Percentiles rank a stretch among this genome's conserved stretches.
These are phyloP conservation scores for Stegostoma tigrinum DNA, from an alignment of 2,113 vertebrate species.

Conservation along the genomic window DNA sequence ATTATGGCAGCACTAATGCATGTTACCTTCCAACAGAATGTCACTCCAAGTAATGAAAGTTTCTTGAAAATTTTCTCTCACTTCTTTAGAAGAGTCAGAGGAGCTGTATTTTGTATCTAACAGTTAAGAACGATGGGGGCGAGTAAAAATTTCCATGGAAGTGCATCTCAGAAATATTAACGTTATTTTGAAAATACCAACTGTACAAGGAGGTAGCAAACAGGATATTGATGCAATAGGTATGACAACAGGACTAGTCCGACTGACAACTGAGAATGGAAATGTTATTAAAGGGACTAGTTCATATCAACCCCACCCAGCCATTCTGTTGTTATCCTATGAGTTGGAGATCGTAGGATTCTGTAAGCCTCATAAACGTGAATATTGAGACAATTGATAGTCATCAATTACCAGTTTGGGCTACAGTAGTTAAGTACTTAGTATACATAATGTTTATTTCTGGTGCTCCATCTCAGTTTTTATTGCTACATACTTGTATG, in stretches of 20 bases:
- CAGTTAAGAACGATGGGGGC: neutral
- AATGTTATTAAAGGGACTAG: neutral
- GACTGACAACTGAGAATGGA: neutral
- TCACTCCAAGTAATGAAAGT: neutral
- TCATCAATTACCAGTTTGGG: neutral
- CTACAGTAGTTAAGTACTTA: neutral
- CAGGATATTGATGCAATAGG: neutral
- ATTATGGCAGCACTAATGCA: neutral
- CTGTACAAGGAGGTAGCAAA: neutral
- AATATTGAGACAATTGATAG: neutral
- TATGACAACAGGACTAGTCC: neutral
- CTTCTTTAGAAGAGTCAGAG: neutral
- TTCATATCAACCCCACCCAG: neutral
- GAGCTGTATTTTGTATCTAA: neutral
- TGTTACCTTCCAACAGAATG: neutral
- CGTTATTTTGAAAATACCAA: neutral
- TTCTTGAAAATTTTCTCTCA: neutral
- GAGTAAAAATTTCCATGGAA: neutral
- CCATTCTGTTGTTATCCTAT: neutral
- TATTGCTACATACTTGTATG: neutral
- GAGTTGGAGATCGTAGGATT: neutral
- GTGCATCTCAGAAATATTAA: neutral
- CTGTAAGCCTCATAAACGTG: neutral
- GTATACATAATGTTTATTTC: neutral
- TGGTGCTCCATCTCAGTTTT: neutral